These are phyloP conservation scores for Drosophila subpulchrella DNA, from an alignment of 1,140 invertebrate species.

Conservation along the genomic window DNA sequence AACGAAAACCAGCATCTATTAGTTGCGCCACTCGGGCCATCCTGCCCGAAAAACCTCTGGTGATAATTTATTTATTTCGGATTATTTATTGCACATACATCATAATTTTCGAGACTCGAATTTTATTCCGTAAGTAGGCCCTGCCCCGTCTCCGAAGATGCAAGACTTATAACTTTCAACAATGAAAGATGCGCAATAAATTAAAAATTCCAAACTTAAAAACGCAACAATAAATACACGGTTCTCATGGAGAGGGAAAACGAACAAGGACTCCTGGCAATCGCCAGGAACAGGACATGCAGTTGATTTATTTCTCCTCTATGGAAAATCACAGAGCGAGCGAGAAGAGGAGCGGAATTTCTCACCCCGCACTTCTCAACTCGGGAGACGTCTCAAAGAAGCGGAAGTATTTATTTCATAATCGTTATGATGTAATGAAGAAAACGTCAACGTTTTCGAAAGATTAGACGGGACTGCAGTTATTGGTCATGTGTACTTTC, in stretches of 20 bases:
- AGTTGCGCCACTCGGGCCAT: constrained; percentile 66
- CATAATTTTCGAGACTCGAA: constrained; percentile 73
- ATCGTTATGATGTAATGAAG: constrained; percentile 74
- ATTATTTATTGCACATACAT: constrained; percentile 84
- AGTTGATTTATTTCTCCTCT: constrained; percentile 73
- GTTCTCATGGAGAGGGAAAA: constrained; percentile 23
- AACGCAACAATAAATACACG: constrained; percentile 79
- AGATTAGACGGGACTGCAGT: constrained; percentile 5
- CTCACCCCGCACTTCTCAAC: constrained; percentile 15
- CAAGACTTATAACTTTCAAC: constrained; percentile 76
- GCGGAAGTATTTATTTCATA: constrained; percentile 82
- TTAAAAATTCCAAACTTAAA: constrained; percentile 83
- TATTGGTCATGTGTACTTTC: constrained; percentile 8
- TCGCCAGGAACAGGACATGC: constrained; percentile 70
- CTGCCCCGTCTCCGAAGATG: constrained; percentile 43
- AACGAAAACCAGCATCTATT: constrained; percentile 64
- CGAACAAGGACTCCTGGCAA: constrained; percentile 34
- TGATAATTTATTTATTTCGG: constrained; percentile 83
- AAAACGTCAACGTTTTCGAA: constrained; percentile 36
- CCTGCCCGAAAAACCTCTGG: constrained; percentile 28
- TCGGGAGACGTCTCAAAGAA: constrained; percentile 46
- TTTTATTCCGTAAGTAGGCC: constrained; percentile 63
- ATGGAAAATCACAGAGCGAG: constrained; percentile 54
- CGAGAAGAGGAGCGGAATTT: constrained; percentile 21
- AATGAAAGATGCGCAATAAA: constrained; percentile 79